A percentile compares a stretch with the other conserved stretches of the same genome.
phyloP scores from a whole-genome alignment of 2,113 vertebrate genomes.

The Ginglymostoma cirratum region DNA sequence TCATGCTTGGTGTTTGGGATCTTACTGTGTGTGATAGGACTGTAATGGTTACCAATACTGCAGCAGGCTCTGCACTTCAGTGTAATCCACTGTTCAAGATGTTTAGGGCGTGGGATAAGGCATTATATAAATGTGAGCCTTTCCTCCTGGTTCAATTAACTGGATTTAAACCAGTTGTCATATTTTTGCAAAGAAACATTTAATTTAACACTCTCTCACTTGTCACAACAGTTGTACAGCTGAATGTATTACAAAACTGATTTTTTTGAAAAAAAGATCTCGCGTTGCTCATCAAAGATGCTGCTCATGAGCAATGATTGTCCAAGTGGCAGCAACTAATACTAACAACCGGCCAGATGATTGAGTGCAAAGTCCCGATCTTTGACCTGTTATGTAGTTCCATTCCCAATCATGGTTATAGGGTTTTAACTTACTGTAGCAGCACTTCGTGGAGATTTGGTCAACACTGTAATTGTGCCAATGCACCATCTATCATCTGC shows the following conservation, averaged over 20 bases:
- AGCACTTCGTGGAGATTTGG: background rate
- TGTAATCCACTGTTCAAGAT: background rate
- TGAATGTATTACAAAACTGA: background rate
- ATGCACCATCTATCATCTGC: background rate
- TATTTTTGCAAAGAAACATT: constrained; percentile 20
- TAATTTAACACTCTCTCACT: background rate
- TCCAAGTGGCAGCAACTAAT: background rate
- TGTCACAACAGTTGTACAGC: constrained; percentile 13
- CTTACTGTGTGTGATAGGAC: background rate
- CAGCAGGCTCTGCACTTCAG: background rate
- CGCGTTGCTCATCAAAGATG: background rate
- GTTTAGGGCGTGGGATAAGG: background rate
- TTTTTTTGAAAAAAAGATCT: background rate
- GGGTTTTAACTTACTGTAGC: background rate
- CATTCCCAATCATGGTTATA: background rate
- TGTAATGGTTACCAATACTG: background rate
- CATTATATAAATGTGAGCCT: background rate
- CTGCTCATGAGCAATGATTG: background rate
- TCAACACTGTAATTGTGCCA: background rate
- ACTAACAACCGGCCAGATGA: background rate
- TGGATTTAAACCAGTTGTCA: background rate
- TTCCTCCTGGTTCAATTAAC: background rate
- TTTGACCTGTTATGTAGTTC: background rate
- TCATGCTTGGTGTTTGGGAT: background rate
- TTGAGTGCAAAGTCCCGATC: background rate